Evolutionary conservation across 1,140 invertebrate genomes (phyloP), one percentile per base, ranked within the genome.

Genomic region (Sarcophaga bullata): DNA sequence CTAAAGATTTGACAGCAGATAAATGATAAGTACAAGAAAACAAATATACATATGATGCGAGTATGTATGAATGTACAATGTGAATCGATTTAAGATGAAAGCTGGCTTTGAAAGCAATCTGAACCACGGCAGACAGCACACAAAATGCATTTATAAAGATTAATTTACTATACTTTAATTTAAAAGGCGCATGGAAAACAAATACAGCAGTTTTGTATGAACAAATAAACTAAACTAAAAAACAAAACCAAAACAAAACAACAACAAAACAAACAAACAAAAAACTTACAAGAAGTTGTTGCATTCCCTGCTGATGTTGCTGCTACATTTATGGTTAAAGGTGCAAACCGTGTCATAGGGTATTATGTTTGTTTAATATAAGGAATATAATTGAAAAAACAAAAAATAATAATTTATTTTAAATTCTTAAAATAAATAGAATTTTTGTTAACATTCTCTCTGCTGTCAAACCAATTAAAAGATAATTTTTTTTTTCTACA

Each of bases 221-320:
- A 37, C 25, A 37, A 25, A 8, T 72, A 9, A 13, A 72, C 8
- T 72, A 72, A 72, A 19, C 19, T 19, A 17, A 3, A 78, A 78
- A 50, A 78, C 37, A 6, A 73, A 11, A 17, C 2, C 0, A 48
- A 52, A 52, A 10, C 0, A 52, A 52, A 10, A 52, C n/a, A n/a
- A n/a, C n/a, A n/a, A n/a, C 0, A 48, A 52, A 52, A 10, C 0
- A 52, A 52, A 10, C 1, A 80, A 73, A 52, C 52, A 80, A 83
- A 68, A 58, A 86, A 93, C 92, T 93, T 93, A 93, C 92, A 91
- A 93, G 91, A 90, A 93, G 92, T 91, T 93, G 92, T 89, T 92
- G 92, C 85, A 93, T 92, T 86, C 92, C 92, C 87, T 92, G 92
- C 91, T 92, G 92, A 90, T 93, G 92, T 89, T 93, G 92, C 91